These are phyloP conservation scores for Sparidentex hasta DNA, from an alignment of 2,797 vertebrate genomes.

Conservation along the genomic window DNA sequence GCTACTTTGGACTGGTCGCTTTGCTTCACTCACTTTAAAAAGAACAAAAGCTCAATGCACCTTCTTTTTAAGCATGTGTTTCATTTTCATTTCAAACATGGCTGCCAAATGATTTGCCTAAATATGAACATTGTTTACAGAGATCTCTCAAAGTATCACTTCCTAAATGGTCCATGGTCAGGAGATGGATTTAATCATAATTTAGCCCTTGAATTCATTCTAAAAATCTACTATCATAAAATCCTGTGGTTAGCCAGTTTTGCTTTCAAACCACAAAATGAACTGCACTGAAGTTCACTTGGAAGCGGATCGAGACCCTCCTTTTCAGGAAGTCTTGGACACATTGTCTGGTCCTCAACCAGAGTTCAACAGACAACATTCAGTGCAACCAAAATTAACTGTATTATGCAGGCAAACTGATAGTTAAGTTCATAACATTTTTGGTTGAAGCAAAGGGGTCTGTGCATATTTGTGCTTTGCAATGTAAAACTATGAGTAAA, in stretches of 20 bases:
- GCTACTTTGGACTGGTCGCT: neutral
- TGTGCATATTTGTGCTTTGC: neutral
- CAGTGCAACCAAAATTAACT: neutral
- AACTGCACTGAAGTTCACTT: neutral
- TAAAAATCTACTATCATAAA: neutral
- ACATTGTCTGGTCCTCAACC: constrained; percentile 5
- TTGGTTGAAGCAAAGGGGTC: neutral
- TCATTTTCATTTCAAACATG: neutral
- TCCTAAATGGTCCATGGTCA: neutral
- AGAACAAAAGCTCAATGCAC: neutral
- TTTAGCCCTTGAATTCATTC: constrained; percentile 7
- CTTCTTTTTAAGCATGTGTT: neutral
- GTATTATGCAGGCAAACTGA: neutral
- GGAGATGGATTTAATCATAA: neutral
- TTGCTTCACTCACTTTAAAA: neutral
- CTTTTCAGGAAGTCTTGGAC: constrained; percentile 1
- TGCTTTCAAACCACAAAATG: constrained; percentile 5
- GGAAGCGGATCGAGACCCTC: neutral
- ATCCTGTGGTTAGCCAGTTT: neutral
- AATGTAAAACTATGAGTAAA: constrained; percentile 24
- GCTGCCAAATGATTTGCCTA: neutral
- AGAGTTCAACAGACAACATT: neutral
- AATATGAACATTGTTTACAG: neutral
- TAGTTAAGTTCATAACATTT: neutral
- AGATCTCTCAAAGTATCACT: neutral